Conservation (phyloP, 2,797 vertebrate species). For the Gobionotothen gibberifrons region DNA sequence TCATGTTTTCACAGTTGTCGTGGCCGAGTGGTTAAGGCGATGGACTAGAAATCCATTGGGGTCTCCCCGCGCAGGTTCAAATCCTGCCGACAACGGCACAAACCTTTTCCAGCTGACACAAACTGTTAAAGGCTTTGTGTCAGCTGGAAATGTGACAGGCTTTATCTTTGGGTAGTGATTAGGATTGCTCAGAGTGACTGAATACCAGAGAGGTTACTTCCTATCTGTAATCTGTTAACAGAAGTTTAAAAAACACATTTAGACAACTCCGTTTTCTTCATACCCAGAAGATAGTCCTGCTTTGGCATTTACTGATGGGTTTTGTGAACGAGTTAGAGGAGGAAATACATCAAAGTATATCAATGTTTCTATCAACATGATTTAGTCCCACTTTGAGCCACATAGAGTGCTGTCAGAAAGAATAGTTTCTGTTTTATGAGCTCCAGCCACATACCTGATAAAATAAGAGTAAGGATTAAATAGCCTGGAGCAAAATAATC, state of each 20-base stretch:
- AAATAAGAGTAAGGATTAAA: not conserved
- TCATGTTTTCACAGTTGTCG: constrained; percentile 42
- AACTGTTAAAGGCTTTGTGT: no score
- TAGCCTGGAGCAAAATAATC: constrained; percentile 1
- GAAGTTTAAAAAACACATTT: not conserved
- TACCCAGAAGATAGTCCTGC: not conserved
- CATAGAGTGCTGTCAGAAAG: not conserved
- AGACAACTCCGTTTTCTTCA: not conserved
- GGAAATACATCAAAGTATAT: constrained; percentile 14
- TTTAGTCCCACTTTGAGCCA: not conserved
- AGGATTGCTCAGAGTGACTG: not conserved
- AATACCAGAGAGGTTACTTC: not conserved
- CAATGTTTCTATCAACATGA: constrained; percentile 12
- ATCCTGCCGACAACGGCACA: constrained; percentile 72
- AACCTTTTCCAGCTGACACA: constrained; percentile 16
- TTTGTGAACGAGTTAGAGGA: constrained; percentile 6
- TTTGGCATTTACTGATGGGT: constrained; percentile 5
- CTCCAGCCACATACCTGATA: not conserved
- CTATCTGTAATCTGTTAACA: not conserved
- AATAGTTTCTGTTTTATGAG: constrained; percentile 5
- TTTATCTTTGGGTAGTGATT: not conserved
- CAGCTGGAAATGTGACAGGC: not conserved
- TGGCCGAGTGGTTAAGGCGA: constrained; percentile 84
- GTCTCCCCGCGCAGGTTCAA: constrained; percentile 83
- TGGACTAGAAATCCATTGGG: constrained; percentile 86